Conservation (phyloP, 2,797 vertebrate species). For the Emydoidea blandingii region DNA sequence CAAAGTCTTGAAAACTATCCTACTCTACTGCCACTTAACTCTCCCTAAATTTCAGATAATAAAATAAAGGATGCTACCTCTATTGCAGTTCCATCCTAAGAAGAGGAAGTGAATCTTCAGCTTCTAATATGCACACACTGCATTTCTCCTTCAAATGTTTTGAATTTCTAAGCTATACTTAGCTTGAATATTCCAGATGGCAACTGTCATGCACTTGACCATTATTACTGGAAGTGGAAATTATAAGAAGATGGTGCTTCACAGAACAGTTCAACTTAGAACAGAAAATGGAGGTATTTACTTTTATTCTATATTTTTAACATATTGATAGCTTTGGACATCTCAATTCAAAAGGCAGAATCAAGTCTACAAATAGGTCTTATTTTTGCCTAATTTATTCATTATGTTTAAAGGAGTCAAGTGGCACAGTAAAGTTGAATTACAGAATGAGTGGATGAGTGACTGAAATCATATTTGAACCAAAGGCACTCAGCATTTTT, state of each 20-base stretch:
- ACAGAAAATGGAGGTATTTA: not conserved
- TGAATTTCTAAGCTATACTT: not conserved
- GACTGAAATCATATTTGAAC: not conserved
- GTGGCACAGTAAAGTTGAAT: not conserved
- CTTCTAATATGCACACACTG: not conserved
- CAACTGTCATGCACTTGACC: not conserved
- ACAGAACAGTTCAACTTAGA: not conserved
- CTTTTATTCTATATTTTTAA: not conserved
- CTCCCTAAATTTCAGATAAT: not conserved
- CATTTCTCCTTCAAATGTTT: not conserved
- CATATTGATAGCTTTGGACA: not conserved
- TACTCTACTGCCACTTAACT: not conserved
- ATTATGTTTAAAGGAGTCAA: rapidly evolving
- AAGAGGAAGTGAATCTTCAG: not conserved
- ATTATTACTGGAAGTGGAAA: not conserved
- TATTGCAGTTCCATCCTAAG: not conserved
- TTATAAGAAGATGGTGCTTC: not conserved
- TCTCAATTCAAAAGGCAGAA: not conserved
- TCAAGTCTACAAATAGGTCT: not conserved
- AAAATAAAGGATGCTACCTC: not conserved
- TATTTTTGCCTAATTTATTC: not conserved
- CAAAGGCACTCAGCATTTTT: not conserved
- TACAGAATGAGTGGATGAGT: not conserved
- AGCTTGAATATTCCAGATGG: not conserved
- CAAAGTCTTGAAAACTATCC: not conserved